Base-by-base conservation (phyloP, 2,113 vertebrate species). In the Excalfactoria chinensis region DNA sequence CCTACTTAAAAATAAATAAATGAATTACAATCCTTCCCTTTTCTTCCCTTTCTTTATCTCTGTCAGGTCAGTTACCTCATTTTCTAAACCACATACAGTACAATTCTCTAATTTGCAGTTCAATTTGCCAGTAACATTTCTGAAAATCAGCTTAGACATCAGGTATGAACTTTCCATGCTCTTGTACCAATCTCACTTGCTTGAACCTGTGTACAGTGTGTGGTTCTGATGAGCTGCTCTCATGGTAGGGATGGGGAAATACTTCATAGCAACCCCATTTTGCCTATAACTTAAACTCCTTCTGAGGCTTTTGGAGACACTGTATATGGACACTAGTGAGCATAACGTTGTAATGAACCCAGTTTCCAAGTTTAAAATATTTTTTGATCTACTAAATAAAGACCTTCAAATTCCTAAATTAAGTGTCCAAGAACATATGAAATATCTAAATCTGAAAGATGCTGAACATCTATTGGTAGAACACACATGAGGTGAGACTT, bases 231-330 rank as follows among this genome's bases (percentile, higher is more conserved):
- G 76, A 55, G 40, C 35, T 20, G 41, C 9, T 7, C 5, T 23
- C 5, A 11, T 9, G 5, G 7, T 23, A 15, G 62, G 2, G 17
- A 2, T 0, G 1, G 3, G n/a, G 16, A 26, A 70, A 59, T 25
- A 37, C 7, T 2, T 5, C 35, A 14, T 19, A 51, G 19, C 19
- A 25, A 6, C 2, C 17, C 16, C 9, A 7, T 49, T 17, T 35
- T 49, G 2, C 22, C 32, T 67, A 6, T 60, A 43, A 46, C 9
- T 59, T 64, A 21, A 8, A 35, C 12, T 64, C 30, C 8, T 55
- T 8, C 23, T 43, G 35, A 5, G 11, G 46, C 35, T 68, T 6
- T 6, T 40, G n/a, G 10, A 78, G 72, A 56, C 9, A n/a, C 8
- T 41, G 14, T 44, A n/a, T 13, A 32, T 9, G 40, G 85, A 60